These are phyloP conservation scores for Blera fallax DNA, from an alignment of 2,888 invertebrate genomes.

Conservation along the genomic window DNA sequence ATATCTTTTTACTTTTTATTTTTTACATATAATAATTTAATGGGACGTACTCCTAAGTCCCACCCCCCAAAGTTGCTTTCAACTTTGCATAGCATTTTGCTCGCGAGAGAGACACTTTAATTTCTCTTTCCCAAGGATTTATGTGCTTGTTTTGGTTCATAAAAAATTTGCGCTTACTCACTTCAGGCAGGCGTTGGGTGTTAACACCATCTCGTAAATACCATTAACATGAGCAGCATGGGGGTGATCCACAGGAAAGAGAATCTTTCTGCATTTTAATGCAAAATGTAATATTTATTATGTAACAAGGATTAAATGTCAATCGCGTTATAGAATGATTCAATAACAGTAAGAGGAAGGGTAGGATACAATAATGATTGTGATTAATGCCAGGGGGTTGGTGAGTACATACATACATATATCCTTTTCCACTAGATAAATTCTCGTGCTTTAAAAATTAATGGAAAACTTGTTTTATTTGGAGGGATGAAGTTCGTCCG, in stretches of 20 bases:
- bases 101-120: conserved; percentile 23
- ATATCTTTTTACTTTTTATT: conserved; percentile 11
- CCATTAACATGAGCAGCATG: conserved; percentile 51
- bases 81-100: conserved; percentile 40
- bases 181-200: conserved; percentile 1
- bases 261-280: conserved; percentile 59
- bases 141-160: conserved; percentile 69
- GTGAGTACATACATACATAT: too few species aligned
- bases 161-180: conserved; percentile 68
- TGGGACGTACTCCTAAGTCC: conserved; percentile 23
- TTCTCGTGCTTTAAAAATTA: conserved; percentile 38
- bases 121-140: conserved; percentile 46
- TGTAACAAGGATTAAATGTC: conserved; percentile 66
- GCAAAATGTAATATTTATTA: conserved; percentile 68
- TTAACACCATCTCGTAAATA: conserved; percentile 64
- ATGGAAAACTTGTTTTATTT: conserved; percentile 37
- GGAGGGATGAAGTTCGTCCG: background rate
- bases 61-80: conserved; percentile 1
- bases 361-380: conserved; percentile 53
- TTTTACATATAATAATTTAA: conserved; percentile 36
- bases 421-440: conserved; percentile 56
- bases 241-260: background rate
- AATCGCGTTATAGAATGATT: conserved; percentile 65
- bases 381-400: conserved; percentile 57
- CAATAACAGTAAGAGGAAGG: conserved; percentile 36